phyloP scores from a whole-genome alignment of 2,113 vertebrate species.

The Cololabis saira region DNA sequence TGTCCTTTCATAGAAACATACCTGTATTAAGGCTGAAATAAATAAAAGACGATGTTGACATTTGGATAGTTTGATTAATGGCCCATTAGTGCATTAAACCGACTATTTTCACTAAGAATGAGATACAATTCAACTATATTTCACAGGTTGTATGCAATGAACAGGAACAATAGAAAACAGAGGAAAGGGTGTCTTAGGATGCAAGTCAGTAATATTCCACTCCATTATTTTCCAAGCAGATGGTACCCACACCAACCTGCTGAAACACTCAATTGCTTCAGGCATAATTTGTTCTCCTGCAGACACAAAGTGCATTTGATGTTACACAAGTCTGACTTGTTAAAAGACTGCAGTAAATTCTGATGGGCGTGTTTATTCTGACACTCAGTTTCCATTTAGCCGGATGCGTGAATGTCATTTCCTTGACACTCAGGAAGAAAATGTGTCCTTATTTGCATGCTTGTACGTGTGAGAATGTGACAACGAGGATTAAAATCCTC shows the following conservation, averaged over 20 bases:
- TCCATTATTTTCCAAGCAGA: conserved; percentile 42
- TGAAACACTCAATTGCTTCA: conserved; percentile 46
- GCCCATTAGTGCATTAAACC: background rate
- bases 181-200: conserved; percentile 12
- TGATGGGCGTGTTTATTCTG: conserved; percentile 38
- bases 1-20: background rate
- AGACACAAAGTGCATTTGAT: conserved; percentile 41
- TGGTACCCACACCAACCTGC: conserved; percentile 28
- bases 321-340: conserved; percentile 43
- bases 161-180: conserved; percentile 6
- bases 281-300: conserved; percentile 32
- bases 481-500: conserved; percentile 55
- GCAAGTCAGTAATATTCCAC: conserved; percentile 20
- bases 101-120: conserved; percentile 8
- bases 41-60: background rate
- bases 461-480: conserved; percentile 41
- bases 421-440: conserved; percentile 39
- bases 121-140: conserved; percentile 9
- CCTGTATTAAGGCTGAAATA: background rate
- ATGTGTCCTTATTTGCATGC: conserved; percentile 55
- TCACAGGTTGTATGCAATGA: conserved; percentile 8
- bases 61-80: background rate
- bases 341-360: conserved; percentile 36
- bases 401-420: conserved; percentile 37
- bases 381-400: conserved; percentile 28